Evolutionary conservation across 2,113 vertebrate genomes (phyloP).

Genomic region (Peromyscus maniculatus): DNA sequence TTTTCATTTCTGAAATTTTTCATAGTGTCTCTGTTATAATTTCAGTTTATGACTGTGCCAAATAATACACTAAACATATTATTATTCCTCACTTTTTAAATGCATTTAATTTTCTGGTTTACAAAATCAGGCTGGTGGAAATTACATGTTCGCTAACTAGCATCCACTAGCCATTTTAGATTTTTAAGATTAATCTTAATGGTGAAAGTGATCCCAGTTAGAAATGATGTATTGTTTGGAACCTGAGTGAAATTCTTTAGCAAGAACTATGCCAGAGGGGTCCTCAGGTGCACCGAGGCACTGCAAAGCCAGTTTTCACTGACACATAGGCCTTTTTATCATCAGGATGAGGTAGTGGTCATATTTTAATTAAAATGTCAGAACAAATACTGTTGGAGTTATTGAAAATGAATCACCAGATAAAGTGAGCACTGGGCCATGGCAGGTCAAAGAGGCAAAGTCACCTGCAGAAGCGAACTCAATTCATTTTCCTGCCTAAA

Average conservation of each 20-base stretch:
- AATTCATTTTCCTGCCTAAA: constrained; percentile 91
- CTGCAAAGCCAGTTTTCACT: constrained; percentile 90
- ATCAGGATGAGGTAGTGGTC: constrained; percentile 93
- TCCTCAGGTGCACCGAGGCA: constrained; percentile 90
- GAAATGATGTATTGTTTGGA: constrained; percentile 88
- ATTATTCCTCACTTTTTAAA: constrained; percentile 62
- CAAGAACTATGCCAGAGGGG: constrained; percentile 85
- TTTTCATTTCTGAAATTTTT: constrained; percentile 31
- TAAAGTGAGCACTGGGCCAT: constrained; percentile 94
- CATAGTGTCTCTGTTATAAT: constrained; percentile 24
- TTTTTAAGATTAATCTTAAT: constrained; percentile 87
- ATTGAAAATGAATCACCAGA: constrained; percentile 95
- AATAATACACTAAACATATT: constrained; percentile 21
- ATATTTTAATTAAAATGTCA: constrained; percentile 98
- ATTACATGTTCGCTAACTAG: constrained; percentile 68
- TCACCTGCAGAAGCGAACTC: constrained; percentile 91
- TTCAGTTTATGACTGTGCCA: constrained; percentile 32
- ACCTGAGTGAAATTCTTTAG: constrained; percentile 86
- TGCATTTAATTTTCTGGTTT: constrained; percentile 55
- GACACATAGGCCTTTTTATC: constrained; percentile 91
- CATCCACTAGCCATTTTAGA: constrained; percentile 75
- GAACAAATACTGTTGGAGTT: constrained; percentile 95
- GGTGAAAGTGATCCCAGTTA: constrained; percentile 85
- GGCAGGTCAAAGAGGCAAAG: constrained; percentile 95
- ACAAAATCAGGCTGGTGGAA: constrained; percentile 16